These are phyloP conservation scores for Agrotis ipsilon DNA, from an alignment of 2,888 invertebrate genomes.

Conservation along the genomic window DNA sequence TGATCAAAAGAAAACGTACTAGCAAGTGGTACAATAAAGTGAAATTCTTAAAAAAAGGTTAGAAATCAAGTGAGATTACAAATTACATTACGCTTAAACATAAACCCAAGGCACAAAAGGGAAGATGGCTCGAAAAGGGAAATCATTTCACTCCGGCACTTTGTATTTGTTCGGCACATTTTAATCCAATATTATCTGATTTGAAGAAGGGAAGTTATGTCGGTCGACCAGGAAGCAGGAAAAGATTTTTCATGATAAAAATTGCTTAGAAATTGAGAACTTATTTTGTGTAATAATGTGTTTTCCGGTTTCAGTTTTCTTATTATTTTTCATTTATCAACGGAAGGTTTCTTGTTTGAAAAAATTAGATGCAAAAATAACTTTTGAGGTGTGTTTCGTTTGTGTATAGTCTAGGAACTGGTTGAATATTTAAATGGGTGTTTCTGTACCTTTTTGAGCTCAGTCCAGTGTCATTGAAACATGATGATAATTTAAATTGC, in stretches of 20 bases:
- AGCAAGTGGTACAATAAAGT: conserved; percentile 47
- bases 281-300: conserved; percentile 16
- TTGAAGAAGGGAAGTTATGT: conserved; percentile 55
- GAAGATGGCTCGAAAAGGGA: conserved; percentile 67
- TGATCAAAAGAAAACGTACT: conserved; percentile 60
- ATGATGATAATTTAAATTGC: too few species aligned
- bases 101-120: conserved; percentile 67
- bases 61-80: conserved; percentile 78
- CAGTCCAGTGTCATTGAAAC: too few species aligned
- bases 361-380: too few species aligned
- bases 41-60: conserved; percentile 68
- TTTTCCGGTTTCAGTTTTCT: conserved; percentile 9
- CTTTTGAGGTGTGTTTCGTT: too few species aligned
- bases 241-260: conserved; percentile 20
- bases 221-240: conserved; percentile 44
- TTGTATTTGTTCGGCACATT: conserved; percentile 70
- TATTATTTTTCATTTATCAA: not conserved
- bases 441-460: too few species aligned
- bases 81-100: conserved; percentile 74
- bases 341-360: too few species aligned
- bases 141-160: conserved; percentile 72
- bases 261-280: conserved; percentile 23
- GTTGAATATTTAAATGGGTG: too few species aligned
- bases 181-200: conserved; percentile 70
- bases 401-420: too few species aligned